Evolutionary conservation across 2,797 vertebrate genomes (phyloP).

Genomic region (Scarus forsteni): DNA sequence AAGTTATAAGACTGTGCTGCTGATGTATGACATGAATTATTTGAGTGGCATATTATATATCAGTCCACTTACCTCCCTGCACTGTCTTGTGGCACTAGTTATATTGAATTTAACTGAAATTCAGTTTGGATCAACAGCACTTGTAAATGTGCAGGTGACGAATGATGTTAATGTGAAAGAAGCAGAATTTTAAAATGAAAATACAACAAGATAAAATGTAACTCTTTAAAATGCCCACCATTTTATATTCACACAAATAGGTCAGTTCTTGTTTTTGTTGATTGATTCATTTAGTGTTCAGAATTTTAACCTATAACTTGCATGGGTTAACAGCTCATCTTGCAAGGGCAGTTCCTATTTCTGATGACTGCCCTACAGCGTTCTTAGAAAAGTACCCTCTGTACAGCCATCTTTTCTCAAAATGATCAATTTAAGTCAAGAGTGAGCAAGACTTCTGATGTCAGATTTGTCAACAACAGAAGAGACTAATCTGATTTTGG

Average conservation of each 20-base stretch:
- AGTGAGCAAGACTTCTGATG: no score
- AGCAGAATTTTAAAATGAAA: background rate
- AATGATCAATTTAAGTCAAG: no score
- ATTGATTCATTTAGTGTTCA: no score
- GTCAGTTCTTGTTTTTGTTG: no score
- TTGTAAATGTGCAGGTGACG: conserved; percentile 20
- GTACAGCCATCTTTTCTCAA: no score
- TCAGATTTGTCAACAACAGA: no score
- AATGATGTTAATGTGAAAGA: conserved; percentile 8
- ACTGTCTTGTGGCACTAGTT: background rate
- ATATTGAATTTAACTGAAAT: conserved; percentile 18
- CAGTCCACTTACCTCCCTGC: conserved; percentile 5
- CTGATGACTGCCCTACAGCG: no score
- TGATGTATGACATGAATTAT: conserved; percentile 25
- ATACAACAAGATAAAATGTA: background rate
- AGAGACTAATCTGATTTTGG: no score
- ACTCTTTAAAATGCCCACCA: background rate
- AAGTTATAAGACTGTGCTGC: background rate
- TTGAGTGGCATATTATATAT: conserved; percentile 8
- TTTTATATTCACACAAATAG: background rate
- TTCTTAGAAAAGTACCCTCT: no score
- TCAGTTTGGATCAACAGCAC: conserved; percentile 17
- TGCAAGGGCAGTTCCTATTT: no score
- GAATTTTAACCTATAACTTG: no score
- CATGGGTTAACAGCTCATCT: no score